These are phyloP conservation scores for Melospiza melodia DNA, from an alignment of 2,113 vertebrate species.

Conservation along the genomic window DNA sequence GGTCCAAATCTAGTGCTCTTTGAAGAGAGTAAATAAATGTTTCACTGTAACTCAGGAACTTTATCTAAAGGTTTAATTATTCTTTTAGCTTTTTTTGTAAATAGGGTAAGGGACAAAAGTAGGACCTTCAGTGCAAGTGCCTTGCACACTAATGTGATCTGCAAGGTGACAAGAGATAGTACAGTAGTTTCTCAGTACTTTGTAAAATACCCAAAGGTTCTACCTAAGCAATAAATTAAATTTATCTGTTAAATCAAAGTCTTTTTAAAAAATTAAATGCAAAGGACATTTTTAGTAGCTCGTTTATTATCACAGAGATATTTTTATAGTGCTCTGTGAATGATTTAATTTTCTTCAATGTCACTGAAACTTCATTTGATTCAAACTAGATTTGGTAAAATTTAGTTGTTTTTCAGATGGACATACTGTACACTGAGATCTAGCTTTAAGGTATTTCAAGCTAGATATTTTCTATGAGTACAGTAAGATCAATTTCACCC, in stretches of 20 bases:
- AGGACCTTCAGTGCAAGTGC: neutral
- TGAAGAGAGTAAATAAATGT: neutral
- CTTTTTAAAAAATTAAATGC: slow-evolving; percentile 38
- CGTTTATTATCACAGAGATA: slow-evolving; percentile 36
- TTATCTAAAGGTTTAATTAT: neutral
- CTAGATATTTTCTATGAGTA: neutral
- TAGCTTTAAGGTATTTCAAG: neutral
- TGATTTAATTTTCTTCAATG: neutral
- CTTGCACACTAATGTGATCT: slow-evolving; percentile 23
- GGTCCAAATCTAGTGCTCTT: neutral
- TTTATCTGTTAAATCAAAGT: slow-evolving; percentile 31
- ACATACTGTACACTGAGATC: neutral
- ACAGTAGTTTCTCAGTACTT: slow-evolving; percentile 3
- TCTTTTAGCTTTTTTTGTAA: neutral
- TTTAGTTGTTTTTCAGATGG: neutral
- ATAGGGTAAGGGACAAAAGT: neutral
- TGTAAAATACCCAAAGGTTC: slow-evolving; percentile 25
- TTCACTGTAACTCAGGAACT: neutral
- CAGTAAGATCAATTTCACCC: neutral
- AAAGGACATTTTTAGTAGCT: slow-evolving; percentile 49
- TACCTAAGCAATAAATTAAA: slow-evolving; percentile 30
- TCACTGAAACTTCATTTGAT: slow-evolving; percentile 22
- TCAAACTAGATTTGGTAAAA: slow-evolving; percentile 2
- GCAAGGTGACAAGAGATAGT: neutral
- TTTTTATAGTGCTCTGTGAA: neutral